Conservation (phyloP, 2,888 invertebrate genomes). For the Linhomoeus sp. region DNA sequence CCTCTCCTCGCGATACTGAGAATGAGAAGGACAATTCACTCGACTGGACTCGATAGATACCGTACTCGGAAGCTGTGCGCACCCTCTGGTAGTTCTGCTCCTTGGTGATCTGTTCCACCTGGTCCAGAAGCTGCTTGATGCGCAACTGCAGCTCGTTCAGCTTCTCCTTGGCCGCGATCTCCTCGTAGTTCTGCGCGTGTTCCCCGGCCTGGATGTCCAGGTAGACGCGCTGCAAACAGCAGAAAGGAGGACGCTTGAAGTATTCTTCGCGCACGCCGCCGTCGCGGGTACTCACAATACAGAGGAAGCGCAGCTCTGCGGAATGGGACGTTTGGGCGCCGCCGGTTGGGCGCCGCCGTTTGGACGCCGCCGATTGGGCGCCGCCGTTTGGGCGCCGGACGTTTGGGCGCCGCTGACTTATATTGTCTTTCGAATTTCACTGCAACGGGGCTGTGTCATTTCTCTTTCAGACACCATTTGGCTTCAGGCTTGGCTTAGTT, state of each 20-base stretch:
- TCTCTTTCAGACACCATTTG: too few relatives aligned
- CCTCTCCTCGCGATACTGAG: constrained; percentile 81
- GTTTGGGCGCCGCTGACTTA: too few relatives aligned
- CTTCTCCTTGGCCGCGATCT: constrained; percentile 87
- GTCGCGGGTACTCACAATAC: too few relatives aligned
- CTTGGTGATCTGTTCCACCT: constrained; percentile 97
- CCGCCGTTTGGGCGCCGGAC: too few relatives aligned
- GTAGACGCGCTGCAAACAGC: constrained; percentile 47
- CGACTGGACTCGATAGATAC: not conserved
- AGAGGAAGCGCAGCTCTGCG: too few relatives aligned
- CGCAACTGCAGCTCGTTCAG: constrained; percentile 79
- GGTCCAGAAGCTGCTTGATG: constrained; percentile 79
- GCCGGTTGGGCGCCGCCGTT: too few relatives aligned
- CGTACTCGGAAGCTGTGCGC: constrained; percentile 21
- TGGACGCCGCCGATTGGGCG: too few relatives aligned
- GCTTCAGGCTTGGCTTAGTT: too few relatives aligned
- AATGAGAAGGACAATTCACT: constrained; percentile 3
- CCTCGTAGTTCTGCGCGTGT: constrained; percentile 89
- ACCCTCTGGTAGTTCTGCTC: constrained; percentile 96
- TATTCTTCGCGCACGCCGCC: too few relatives aligned
- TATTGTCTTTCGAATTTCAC: too few relatives aligned
- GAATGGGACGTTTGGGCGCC: too few relatives aligned
- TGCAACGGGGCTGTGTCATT: too few relatives aligned
- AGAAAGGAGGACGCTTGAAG: not conserved
- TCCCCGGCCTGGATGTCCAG: constrained; percentile 96